Evolutionary conservation across 2,888 invertebrate species (phyloP), one percentile per base, ranked within the genome.

Genomic region (Oscheius sp.): DNA sequence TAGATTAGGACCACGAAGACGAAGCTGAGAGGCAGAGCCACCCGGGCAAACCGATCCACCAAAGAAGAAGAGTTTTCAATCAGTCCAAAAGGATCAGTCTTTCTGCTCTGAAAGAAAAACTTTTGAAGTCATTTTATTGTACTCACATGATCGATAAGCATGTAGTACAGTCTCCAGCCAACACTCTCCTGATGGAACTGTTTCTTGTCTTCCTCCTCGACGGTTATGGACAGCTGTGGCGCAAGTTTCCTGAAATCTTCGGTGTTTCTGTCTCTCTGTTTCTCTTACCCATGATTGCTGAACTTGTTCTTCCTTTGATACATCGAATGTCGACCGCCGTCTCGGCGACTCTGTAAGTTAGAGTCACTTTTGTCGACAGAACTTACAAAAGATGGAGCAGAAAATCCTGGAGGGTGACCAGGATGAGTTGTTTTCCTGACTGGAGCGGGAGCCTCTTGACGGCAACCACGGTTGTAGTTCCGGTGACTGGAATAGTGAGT

Each of bases 21-120:
- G 90, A 94, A 94, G 59, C 93, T 91, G 70, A 94, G 86, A 0
- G 94, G 94, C 89, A 94, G 94, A 42, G 94, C 92, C 55, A 94
- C 91, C 57, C 94, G 90, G 21, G 82, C 74, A 51, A 80, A 76
- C 57, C 68, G 73, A 62, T 80, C 82, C 37, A 82, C 78, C 59
- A 75, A 63, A 32, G 78, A 78, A 35, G 73, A 79, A 2, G 82
- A 82, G 73, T 82, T 82, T 57, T 82, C 78, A 1, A 77, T 74
- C 11, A 82, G 71, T 2, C 82, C 82, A 63, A 82, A 82, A 32
- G 82, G 82, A 70, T 82, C 82, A 32, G 79, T 82, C 71, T 79
- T 80, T 47, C 75, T 76, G 47, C 76, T 76, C 82, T 80, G 75
- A 29, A 81, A 75, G 7, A n/a, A 9, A 10, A 51, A 1, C 2